Percentiles rank a stretch among this genome's conserved stretches.
phyloP scores from a whole-genome alignment of 2,113 vertebrate species.

The Gavialis gangeticus region DNA sequence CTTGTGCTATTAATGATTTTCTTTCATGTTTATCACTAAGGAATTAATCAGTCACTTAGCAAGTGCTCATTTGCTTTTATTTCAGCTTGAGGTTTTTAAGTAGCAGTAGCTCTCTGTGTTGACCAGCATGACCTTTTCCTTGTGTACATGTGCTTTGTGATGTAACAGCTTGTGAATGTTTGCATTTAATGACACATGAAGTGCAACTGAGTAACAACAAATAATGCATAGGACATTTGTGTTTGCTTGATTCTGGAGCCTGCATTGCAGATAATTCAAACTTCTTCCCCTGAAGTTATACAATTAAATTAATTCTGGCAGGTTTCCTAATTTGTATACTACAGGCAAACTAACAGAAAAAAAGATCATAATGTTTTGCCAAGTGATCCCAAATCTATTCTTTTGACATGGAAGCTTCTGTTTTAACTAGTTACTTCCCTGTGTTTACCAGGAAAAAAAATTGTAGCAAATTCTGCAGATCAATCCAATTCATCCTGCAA shows the following conservation, averaged over 20 bases:
- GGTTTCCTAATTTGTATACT: slow-evolving; percentile 33
- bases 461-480: background rate
- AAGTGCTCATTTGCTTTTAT: background rate
- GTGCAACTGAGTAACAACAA: no score
- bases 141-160: background rate
- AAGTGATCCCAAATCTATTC: background rate
- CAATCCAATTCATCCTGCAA: background rate
- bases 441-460: slow-evolving; percentile 20
- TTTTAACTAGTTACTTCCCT: background rate
- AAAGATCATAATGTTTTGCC: background rate
- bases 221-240: background rate
- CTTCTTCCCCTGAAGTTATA: background rate
- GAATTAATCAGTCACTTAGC: slow-evolving; percentile 29
- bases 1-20: slow-evolving; percentile 67
- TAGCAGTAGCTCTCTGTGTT: background rate
- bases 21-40: slow-evolving; percentile 63
- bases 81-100: background rate
- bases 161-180: background rate
- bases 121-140: background rate
- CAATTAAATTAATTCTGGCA: background rate
- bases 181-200: no score
- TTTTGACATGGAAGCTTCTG: slow-evolving; percentile 6
- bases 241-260: background rate
- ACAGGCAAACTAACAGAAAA: background rate
- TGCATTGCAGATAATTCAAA: background rate